phyloP scores from a whole-genome alignment of 2,888 invertebrate species.

The Ennomos erosarius region DNA sequence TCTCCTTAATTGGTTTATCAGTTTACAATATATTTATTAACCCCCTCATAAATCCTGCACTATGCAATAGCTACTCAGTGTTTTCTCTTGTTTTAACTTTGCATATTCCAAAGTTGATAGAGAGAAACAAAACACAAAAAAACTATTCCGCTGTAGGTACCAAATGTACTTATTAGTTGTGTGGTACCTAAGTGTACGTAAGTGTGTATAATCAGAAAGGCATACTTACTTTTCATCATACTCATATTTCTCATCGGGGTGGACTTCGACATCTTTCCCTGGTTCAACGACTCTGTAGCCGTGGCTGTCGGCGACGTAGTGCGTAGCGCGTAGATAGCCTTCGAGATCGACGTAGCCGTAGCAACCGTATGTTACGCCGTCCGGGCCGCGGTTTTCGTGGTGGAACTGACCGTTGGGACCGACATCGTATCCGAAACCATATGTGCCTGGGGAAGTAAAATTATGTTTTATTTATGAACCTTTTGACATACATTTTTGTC shows the following conservation, averaged over 20 bases:
- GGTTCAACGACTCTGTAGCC: conserved; percentile 91
- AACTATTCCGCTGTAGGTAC: too few species aligned
- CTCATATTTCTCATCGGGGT: conserved; percentile 77
- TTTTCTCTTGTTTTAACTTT: too few species aligned
- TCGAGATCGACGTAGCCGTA: conserved; percentile 91
- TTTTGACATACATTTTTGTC: too few species aligned
- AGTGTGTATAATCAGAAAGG: not conserved
- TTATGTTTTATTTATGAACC: not conserved
- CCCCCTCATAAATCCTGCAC: too few species aligned
- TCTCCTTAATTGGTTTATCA: not conserved
- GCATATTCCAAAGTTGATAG: too few species aligned
- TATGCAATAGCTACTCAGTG: too few species aligned
- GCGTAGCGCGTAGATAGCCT: conserved; percentile 87
- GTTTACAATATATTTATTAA: too few species aligned
- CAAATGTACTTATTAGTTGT: too few species aligned
- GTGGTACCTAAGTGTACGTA: too few species aligned
- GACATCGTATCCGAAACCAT: conserved; percentile 92
- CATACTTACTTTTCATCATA: conserved; percentile 74
- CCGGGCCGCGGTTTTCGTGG: conserved; percentile 90
- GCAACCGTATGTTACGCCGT: conserved; percentile 92
- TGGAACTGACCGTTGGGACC: conserved; percentile 91
- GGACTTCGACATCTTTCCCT: conserved; percentile 88
- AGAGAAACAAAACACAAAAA: too few species aligned
- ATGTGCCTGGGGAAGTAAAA: conserved; percentile 83
- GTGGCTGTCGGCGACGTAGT: conserved; percentile 91